Evolutionary conservation across 2,113 vertebrate genomes (phyloP).

Genomic region (Climacteris rufus): DNA sequence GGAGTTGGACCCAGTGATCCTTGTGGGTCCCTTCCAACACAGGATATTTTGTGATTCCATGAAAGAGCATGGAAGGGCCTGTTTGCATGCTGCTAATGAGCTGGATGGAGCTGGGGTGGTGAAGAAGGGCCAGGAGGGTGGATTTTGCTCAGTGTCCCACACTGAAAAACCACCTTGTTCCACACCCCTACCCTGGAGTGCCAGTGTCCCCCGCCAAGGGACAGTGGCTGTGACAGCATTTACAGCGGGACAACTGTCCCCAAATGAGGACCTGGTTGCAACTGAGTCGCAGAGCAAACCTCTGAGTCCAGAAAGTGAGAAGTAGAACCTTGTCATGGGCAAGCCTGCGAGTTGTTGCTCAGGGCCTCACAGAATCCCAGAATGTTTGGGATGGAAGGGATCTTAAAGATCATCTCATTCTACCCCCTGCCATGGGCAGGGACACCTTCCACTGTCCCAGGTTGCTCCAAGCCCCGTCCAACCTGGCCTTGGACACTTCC

Average conservation of each 20-base stretch:
- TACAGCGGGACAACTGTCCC: neutral
- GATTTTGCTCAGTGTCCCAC: no score
- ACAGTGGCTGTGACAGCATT: neutral
- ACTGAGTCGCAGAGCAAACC: neutral
- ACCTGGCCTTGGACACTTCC: accelerated
- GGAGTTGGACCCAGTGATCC: neutral
- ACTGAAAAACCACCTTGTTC: no score
- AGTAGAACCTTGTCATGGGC: neutral
- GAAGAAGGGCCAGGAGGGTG: no score
- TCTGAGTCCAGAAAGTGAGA: neutral
- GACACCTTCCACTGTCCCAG: neutral
- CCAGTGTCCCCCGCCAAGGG: no score
- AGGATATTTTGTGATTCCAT: no score
- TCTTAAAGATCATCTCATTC: neutral
- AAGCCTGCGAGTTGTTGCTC: neutral
- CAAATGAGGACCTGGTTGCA: neutral
- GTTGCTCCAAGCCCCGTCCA: neutral
- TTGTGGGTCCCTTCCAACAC: neutral
- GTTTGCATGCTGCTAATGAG: no score
- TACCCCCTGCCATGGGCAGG: neutral
- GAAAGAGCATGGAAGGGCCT: no score
- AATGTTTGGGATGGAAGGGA: neutral
- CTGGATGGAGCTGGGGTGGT: no score
- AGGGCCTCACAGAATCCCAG: neutral
- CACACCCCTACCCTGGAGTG: no score